Evolutionary conservation across 2,797 vertebrate genomes (phyloP), one percentile per base, ranked within the genome.

Genomic region (Erithacus rubecula): DNA sequence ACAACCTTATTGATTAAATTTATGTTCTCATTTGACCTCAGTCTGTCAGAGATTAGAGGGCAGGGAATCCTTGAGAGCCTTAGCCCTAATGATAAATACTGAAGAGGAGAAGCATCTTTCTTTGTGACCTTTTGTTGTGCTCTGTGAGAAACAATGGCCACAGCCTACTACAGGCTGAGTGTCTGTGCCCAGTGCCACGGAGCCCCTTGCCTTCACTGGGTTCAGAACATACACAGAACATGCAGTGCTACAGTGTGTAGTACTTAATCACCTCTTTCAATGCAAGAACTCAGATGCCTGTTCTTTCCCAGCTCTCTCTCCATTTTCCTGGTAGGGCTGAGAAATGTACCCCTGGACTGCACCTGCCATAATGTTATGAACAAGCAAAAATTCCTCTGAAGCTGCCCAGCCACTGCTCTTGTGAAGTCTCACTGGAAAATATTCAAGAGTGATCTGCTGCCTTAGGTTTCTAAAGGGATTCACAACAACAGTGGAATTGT

Each of bases 1-100:
- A 79, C 82, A 96, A 58, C 65, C 58, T 93, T 89, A 90, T 85
- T 79, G 44, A 68, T 10, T 12, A 94, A 53, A 94, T 89, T 76
- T 90, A 68, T 94, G 67, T 74, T 86, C 59, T 84, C 69, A 32
- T 91, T 94, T 92, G 76, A 90, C 77, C 74, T 76, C 68, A 90
- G 70, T 69, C 62, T 91, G 53, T n/a, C 4, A 5, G 80, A 62
- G 47, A 71, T 27, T 53, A 43, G 71, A 89, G 65, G 34, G 62
- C 68, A 77, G 69, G 46, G 69, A 90, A 74, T 94, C 83, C 83
- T 89, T 93, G 70, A 84, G 36, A 93, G 14, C 24, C 46, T 65
- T n/a, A 65, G 39, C 19, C 51, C 10, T 82, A 75, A 75, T 53
- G 39, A 72, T 76, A 88, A 92, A 93, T 78, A 52, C 27, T 34